phyloP scores from a whole-genome alignment of 2,797 vertebrate genomes.

The Sebastolobus altivelis region DNA sequence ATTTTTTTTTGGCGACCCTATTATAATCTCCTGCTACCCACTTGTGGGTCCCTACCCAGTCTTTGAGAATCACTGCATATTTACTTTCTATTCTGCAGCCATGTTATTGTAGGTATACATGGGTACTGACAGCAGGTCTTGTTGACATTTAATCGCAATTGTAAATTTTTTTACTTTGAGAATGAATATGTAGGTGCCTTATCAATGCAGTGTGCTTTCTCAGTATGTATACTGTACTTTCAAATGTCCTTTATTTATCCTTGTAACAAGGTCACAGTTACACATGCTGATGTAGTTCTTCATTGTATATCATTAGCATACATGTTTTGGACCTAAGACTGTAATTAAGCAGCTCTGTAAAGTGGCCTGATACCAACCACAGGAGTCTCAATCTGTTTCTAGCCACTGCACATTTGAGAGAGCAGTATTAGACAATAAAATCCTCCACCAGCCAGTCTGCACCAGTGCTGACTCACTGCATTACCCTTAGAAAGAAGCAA shows the following conservation, averaged over 20 bases:
- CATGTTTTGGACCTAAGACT: background rate
- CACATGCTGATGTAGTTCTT: background rate
- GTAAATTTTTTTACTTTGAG: background rate
- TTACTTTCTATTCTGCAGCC: background rate
- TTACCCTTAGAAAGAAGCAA: background rate
- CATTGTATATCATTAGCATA: background rate
- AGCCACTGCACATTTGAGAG: background rate
- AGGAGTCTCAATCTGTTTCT: too few relatives aligned
- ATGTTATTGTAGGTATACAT: background rate
- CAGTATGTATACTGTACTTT: background rate
- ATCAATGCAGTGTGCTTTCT: background rate
- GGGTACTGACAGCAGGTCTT: background rate
- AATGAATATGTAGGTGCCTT: background rate
- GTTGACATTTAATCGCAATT: background rate
- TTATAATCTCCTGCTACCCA: too few relatives aligned
- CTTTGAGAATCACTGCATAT: too few relatives aligned
- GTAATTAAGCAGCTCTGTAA: conserved; percentile 5
- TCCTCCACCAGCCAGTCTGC: background rate
- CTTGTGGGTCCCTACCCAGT: too few relatives aligned
- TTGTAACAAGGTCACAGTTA: background rate
- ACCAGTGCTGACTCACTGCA: background rate
- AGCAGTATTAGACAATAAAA: background rate
- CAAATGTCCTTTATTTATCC: background rate
- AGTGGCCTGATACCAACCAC: too few relatives aligned
- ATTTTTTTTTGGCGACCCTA: too few relatives aligned